Evolutionary conservation across 1,140 invertebrate genomes (phyloP).

Genomic region (Melipona quadrifasciata): DNA sequence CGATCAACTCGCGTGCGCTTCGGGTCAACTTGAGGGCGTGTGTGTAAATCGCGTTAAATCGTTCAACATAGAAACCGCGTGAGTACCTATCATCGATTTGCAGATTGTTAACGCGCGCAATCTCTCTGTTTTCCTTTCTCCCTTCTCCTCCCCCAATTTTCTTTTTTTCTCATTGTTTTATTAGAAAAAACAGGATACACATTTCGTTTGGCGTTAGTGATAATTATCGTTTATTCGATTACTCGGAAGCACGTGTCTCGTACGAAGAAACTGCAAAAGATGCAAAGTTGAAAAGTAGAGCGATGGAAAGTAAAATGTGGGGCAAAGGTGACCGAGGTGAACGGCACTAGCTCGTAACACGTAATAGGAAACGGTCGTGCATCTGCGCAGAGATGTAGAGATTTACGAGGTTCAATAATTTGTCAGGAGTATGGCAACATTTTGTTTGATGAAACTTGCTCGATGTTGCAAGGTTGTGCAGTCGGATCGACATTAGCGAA

Average conservation of each 20-base stretch:
- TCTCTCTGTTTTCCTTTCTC: neutral
- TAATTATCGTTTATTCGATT: neutral
- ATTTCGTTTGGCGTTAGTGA: neutral
- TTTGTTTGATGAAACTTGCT: neutral
- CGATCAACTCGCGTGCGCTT: slow-evolving; percentile 45
- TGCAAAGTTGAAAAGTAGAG: slow-evolving; percentile 8
- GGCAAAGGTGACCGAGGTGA: slow-evolving; percentile 64
- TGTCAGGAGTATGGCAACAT: slow-evolving; percentile 32
- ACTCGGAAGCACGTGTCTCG: neutral
- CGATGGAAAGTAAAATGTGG: slow-evolving; percentile 48
- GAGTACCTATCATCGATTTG: neutral
- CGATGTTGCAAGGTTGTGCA: neutral
- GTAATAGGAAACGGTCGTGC: slow-evolving; percentile 37
- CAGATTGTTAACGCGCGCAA: neutral
- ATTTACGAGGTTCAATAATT: slow-evolving; percentile 63
- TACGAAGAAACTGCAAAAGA: neutral
- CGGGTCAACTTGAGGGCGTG: slow-evolving; percentile 18
- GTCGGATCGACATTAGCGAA: neutral
- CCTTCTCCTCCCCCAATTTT: neutral
- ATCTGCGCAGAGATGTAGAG: slow-evolving; percentile 63
- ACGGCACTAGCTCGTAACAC: slow-evolving; percentile 46
- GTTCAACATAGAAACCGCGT: neutral
- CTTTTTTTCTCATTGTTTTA: neutral
- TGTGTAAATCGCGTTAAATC: slow-evolving; percentile 20
- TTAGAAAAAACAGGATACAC: too few species aligned